Evolutionary conservation across 2,888 invertebrate genomes (phyloP).

Genomic region (Tethea ocularis): DNA sequence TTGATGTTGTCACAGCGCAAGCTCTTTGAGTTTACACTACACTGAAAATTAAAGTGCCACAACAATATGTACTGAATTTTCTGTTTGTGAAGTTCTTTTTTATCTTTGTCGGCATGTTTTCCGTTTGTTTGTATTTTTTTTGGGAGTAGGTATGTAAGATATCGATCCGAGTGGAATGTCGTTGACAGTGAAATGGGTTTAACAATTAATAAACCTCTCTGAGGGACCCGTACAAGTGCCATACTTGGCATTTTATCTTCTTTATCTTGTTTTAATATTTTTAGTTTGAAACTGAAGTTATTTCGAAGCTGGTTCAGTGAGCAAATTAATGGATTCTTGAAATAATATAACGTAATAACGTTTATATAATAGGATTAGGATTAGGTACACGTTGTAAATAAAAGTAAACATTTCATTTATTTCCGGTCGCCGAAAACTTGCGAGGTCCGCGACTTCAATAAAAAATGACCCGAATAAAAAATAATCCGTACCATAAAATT

Average conservation of each 20-base stretch:
- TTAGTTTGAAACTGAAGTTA: slow-evolving; percentile 7
- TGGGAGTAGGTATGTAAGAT: slow-evolving; percentile 55
- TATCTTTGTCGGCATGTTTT: slow-evolving; percentile 72
- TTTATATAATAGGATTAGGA: not conserved
- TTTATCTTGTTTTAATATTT: slow-evolving; percentile 22
- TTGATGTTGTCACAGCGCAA: slow-evolving; percentile 69
- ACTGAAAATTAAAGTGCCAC: slow-evolving; percentile 78
- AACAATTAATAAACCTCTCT: slow-evolving; percentile 80
- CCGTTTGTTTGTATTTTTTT: slow-evolving; percentile 58
- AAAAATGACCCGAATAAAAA: slow-evolving; percentile 72
- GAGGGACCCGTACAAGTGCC: slow-evolving; percentile 54
- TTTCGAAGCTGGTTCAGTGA: not conserved
- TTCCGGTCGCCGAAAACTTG: slow-evolving; percentile 28
- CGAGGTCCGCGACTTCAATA: slow-evolving; percentile 47
- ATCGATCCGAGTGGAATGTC: slow-evolving; percentile 74
- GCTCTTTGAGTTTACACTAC: slow-evolving; percentile 80
- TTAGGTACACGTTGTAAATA: not conserved
- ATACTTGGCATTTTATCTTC: slow-evolving; percentile 51
- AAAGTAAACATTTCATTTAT: slow-evolving; percentile 7
- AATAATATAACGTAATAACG: not conserved
- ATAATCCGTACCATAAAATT: slow-evolving; percentile 73
- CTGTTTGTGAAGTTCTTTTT: slow-evolving; percentile 64
- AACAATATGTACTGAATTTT: slow-evolving; percentile 71
- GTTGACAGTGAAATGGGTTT: slow-evolving; percentile 82
- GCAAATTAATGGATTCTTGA: not conserved